These are phyloP conservation scores for Lagenorhynchus albirostris DNA, from an alignment of 2,113 vertebrate genomes.

Conservation along the genomic window DNA sequence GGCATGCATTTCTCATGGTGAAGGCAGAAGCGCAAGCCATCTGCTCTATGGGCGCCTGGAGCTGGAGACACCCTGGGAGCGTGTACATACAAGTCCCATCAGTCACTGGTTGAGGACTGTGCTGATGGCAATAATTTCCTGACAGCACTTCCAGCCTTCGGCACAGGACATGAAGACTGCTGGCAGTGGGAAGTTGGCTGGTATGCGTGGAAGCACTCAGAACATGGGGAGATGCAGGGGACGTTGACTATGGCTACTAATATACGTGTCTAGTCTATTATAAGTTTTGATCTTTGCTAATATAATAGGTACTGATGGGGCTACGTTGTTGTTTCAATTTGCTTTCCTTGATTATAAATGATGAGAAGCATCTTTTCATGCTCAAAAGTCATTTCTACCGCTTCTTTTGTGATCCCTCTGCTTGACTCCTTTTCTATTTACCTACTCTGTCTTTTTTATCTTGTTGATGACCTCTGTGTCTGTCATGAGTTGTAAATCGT, in stretches of 20 bases:
- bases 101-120: neutral
- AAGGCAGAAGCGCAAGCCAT: neutral
- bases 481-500: neutral
- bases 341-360: neutral
- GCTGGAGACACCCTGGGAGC: neutral
- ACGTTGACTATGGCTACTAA: no score
- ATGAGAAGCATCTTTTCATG: neutral
- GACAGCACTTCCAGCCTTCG: neutral
- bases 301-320: neutral
- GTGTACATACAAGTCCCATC: neutral
- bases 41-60: neutral
- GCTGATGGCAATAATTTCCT: no score
- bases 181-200: neutral
- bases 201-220: neutral
- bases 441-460: neutral
- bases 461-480: no score
- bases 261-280: neutral
- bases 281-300: neutral
- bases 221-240: neutral
- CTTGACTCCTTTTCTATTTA: neutral
- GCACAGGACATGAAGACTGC: neutral
- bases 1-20: neutral
- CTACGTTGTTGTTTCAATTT: neutral
- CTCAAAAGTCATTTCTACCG: neutral
- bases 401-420: neutral